A percentile compares a stretch with the other conserved stretches of the same genome.
Conservation (phyloP, 2,113 vertebrate species). For the Agapornis roseicollis region DNA sequence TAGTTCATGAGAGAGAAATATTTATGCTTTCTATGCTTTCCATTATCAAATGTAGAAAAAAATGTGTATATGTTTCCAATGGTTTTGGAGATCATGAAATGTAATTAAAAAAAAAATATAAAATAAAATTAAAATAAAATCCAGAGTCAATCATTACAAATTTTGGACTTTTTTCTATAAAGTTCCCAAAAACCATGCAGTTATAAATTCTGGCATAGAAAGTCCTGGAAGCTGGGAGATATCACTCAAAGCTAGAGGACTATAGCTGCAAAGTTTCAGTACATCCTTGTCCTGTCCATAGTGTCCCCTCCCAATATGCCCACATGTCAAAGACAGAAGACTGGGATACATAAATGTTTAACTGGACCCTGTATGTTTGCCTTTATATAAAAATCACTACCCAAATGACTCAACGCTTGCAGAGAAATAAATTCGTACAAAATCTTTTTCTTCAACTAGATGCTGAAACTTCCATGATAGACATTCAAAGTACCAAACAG, state of each 20-base stretch:
- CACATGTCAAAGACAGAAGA: not conserved
- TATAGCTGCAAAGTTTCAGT: not conserved
- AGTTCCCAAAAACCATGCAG: not conserved
- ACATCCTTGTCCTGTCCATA: not conserved
- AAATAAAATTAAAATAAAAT: not conserved
- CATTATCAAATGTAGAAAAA: not conserved
- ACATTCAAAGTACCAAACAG: not conserved
- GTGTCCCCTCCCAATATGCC: accelerated
- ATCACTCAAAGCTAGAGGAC: not conserved
- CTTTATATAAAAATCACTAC: not conserved
- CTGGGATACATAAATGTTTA: not conserved
- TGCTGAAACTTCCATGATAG: not conserved
- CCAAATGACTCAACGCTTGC: not conserved
- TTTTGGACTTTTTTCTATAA: not conserved
- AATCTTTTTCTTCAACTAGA: accelerated
- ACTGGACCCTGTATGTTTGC: not conserved
- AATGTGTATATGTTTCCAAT: not conserved
- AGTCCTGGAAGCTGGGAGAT: not conserved
- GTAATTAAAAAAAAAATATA: not conserved
- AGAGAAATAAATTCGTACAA: not conserved
- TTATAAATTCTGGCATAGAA: not conserved
- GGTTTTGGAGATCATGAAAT: not conserved
- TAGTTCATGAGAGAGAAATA: conserved; percentile 35
- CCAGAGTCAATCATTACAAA: not conserved
- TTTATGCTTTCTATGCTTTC: not conserved